phyloP scores from a whole-genome alignment of 2,113 vertebrate species.

The Physeter macrocephalus region DNA sequence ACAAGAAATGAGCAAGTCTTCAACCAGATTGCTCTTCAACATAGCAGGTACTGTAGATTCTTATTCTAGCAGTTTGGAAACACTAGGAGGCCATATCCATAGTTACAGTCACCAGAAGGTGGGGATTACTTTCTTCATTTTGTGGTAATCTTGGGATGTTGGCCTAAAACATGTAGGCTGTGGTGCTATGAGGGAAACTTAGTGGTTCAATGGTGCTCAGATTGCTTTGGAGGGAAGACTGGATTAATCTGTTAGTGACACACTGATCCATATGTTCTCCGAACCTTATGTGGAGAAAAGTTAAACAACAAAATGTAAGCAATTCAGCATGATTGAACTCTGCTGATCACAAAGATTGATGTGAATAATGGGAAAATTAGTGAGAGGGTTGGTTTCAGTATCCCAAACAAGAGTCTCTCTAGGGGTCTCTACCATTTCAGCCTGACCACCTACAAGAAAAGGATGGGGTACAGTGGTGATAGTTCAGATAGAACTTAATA shows the following conservation, averaged over 20 bases:
- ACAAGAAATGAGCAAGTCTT: conserved; percentile 13
- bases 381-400: background rate
- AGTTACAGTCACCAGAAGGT: background rate
- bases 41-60: background rate
- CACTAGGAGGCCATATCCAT: background rate
- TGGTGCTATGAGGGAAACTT: background rate
- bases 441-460: background rate
- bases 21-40: background rate
- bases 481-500: background rate
- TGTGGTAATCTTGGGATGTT: background rate
- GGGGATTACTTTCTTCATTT: background rate
- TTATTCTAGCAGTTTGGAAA: background rate
- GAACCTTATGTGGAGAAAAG: background rate
- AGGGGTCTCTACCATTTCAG: background rate
- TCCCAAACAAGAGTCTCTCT: background rate
- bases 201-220: background rate
- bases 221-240: background rate
- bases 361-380: background rate
- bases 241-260: background rate
- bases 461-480: background rate
- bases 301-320: background rate
- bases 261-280: background rate
- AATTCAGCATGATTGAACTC: background rate
- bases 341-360: background rate
- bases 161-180: background rate